These are phyloP conservation scores for Anguilla obscura DNA, from an alignment of 2,797 vertebrate species.

Conservation along the genomic window DNA sequence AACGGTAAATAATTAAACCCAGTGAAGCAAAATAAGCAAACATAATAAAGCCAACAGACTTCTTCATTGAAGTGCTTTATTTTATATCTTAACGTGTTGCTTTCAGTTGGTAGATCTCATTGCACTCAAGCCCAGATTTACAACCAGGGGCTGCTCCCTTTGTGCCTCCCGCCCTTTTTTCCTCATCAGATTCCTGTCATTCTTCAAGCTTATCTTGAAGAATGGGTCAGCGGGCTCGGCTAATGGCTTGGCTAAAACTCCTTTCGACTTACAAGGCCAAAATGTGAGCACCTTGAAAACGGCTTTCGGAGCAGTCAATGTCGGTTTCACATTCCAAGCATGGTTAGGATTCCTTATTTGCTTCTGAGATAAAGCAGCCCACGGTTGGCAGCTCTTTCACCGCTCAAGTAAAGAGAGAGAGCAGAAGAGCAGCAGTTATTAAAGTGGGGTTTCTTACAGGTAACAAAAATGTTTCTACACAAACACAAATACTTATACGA, in stretches of 20 bases:
- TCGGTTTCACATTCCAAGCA: slow-evolving; percentile 74
- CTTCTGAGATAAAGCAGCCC: slow-evolving; percentile 61
- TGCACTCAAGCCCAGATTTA: background rate
- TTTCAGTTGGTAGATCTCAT: slow-evolving; percentile 32
- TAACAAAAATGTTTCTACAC: background rate
- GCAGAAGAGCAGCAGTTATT: background rate
- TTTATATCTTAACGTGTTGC: background rate
- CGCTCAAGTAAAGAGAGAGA: background rate
- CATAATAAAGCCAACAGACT: background rate
- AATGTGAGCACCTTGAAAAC: slow-evolving; percentile 71
- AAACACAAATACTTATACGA: background rate
- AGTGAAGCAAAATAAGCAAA: slow-evolving; percentile 11
- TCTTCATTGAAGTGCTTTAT: background rate
- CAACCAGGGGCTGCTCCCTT: slow-evolving; percentile 43
- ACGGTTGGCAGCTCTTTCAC: slow-evolving; percentile 55
- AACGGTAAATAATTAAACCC: background rate
- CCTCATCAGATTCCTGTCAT: slow-evolving; percentile 72
- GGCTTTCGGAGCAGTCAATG: slow-evolving; percentile 63
- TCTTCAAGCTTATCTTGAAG: slow-evolving; percentile 83
- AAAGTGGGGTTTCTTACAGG: background rate
- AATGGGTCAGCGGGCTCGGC: slow-evolving; percentile 72
- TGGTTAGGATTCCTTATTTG: slow-evolving; percentile 66
- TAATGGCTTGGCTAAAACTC: slow-evolving; percentile 70
- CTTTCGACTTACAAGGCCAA: slow-evolving; percentile 63
- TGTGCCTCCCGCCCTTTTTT: slow-evolving; percentile 40